Percentiles rank a stretch among this genome's conserved stretches.
Evolutionary conservation across 2,113 vertebrate genomes (phyloP).

Genomic region (Telmatochromis sp.): DNA sequence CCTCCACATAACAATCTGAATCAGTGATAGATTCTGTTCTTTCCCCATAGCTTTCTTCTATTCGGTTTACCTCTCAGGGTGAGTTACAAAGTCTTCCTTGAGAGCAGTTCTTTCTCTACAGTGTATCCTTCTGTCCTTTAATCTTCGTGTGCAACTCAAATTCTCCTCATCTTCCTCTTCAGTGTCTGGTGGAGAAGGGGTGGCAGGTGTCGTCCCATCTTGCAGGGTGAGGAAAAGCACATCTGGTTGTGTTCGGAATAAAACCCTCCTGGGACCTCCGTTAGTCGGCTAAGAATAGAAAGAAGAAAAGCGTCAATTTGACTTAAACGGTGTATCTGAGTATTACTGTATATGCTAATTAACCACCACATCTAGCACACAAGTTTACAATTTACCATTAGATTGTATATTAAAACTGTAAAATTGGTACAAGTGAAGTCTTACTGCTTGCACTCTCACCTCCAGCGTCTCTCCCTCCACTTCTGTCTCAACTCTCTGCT

Average conservation of each 20-base stretch:
- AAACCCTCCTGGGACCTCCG: constrained; percentile 56
- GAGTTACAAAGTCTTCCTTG: constrained; percentile 8
- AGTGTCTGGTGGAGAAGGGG: constrained; percentile 7
- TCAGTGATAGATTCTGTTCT: neutral
- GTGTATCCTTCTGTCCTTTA: neutral
- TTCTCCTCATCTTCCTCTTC: constrained; percentile 25
- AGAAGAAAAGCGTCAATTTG: neutral
- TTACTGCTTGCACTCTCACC: constrained; percentile 21
- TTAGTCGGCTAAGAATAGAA: constrained; percentile 25
- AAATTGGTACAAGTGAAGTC: neutral
- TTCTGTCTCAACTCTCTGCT: neutral
- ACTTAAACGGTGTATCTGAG: neutral
- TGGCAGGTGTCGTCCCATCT: neutral
- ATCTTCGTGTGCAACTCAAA: neutral
- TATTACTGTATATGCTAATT: neutral
- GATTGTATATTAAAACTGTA: neutral
- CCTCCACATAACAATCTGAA: neutral
- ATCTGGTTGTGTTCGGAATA: constrained; percentile 71
- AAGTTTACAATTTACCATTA: neutral
- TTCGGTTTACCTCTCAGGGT: neutral
- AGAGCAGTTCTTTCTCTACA: neutral
- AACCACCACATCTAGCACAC: neutral
- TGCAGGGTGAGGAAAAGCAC: constrained; percentile 59
- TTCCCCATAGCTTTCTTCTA: neutral
- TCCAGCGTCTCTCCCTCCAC: constrained; percentile 25